phyloP scores from a whole-genome alignment of 2,888 invertebrate species.

The Lasioglossum calceatum region DNA sequence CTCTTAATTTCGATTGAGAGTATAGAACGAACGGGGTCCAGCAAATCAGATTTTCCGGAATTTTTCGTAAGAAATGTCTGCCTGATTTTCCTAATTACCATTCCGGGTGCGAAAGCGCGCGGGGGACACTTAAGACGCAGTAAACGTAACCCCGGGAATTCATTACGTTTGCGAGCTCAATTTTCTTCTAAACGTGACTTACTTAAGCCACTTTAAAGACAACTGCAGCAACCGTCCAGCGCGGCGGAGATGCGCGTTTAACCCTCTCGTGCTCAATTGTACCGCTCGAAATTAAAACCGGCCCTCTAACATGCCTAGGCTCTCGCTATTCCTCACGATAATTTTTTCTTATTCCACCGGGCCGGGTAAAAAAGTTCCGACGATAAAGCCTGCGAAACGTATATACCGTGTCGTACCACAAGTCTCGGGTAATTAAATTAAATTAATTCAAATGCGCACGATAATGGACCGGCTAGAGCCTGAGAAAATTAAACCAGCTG shows the following conservation, averaged over 20 bases:
- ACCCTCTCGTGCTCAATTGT: slow-evolving; percentile 37
- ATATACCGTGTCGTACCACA: slow-evolving; percentile 23
- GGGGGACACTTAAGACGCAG: slow-evolving; percentile 16
- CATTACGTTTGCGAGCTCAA: slow-evolving; percentile 44
- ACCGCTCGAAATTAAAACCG: slow-evolving; percentile 47
- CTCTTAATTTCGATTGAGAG: not conserved
- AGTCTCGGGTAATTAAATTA: slow-evolving; percentile 35
- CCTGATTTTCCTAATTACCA: not conserved
- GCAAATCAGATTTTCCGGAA: not conserved
- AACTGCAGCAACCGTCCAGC: slow-evolving; percentile 38
- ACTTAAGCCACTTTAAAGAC: slow-evolving; percentile 57
- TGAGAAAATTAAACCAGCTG: slow-evolving; percentile 17
- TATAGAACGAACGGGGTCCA: no score
- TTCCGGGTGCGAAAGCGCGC: not conserved
- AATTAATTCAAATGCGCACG: slow-evolving; percentile 44
- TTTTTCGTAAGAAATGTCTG: not conserved
- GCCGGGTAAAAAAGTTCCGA: not conserved
- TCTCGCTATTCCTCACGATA: slow-evolving; percentile 22
- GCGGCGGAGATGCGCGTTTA: slow-evolving; percentile 38
- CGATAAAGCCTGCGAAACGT: slow-evolving; percentile 15
- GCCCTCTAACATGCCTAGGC: not conserved
- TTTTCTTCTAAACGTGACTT: slow-evolving; percentile 54
- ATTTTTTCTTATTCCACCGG: slow-evolving; percentile 24
- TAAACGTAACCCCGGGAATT: slow-evolving; percentile 41
- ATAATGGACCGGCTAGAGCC: slow-evolving; percentile 24